Base-by-base conservation (phyloP, 2,797 vertebrate species). In the Sebastolobus altivelis region DNA sequence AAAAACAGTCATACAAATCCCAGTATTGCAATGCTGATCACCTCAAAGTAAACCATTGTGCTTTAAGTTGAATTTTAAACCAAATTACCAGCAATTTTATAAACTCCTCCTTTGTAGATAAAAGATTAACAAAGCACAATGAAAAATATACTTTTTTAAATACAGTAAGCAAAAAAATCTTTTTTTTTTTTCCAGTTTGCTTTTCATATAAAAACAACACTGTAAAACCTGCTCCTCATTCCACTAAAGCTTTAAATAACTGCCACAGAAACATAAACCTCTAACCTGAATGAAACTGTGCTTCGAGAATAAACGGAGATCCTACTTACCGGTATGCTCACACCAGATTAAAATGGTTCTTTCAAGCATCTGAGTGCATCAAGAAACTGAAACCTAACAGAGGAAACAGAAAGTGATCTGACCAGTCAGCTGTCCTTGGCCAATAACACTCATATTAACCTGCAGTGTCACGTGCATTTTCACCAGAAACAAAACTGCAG, bases 171-270 rank as follows among this genome's bases (percentile, higher is more conserved):
- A 67, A 80, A 61, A 60, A 5, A 71, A 70, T 35, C 9, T 1
- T 4, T 38, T 38, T 43, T 71, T 37, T 52, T 43, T 20, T 58
- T 66, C n/a, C 61, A 33, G 60, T 33, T 49, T 63, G 27, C 31
- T 46, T 56, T 72, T 38, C 4, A 35, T 61, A 56, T 43, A 58
- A 72, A 37, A 67, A 77, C 25, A 56, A 65, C 1, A 67, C 37
- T 81, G 79, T 79, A 84, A 89, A 89, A 85, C 75, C 49, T 71
- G 65, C 52, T 80, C 4, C 5, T 31, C 12, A 43, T 75, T 68
- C 35, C 33, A n/a, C 12, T 0, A 10, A 63, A 69, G 18, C 68
- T 60, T 20, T 2, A 43, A 43, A 43, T 43, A 5, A 62, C 18
- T 22, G 8, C 14, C 33, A 31, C 20, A 46, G 25, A 66, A 54